phyloP scores from a whole-genome alignment of 1,140 invertebrate species.

The Sitobion miscanthi region DNA sequence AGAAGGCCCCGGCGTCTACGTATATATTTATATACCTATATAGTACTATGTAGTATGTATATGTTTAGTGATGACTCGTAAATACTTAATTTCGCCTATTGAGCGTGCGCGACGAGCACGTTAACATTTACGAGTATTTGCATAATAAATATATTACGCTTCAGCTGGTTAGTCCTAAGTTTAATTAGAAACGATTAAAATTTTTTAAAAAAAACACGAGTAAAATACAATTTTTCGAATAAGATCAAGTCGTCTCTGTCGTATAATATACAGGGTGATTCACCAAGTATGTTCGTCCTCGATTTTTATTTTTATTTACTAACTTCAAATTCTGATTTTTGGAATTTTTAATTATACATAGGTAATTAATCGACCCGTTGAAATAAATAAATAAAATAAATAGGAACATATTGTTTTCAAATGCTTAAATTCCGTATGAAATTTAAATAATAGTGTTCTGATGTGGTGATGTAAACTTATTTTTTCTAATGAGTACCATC shows the following conservation, averaged over 20 bases:
- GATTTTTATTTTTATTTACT: background rate
- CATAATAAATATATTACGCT: background rate
- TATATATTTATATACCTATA: too few relatives aligned
- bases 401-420: background rate
- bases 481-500: background rate
- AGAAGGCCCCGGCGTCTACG: too few relatives aligned
- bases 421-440: background rate
- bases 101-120: background rate
- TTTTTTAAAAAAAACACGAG: background rate
- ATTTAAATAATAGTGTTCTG: background rate
- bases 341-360: background rate
- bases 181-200: background rate
- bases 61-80: background rate
- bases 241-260: background rate
- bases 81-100: slow-evolving; percentile 41
- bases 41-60: background rate
- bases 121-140: slow-evolving; percentile 7
- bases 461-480: background rate
- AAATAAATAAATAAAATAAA: too few relatives aligned
- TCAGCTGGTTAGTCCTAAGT: background rate
- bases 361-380: too few relatives aligned
- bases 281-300: background rate
- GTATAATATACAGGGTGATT: background rate
- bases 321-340: background rate
- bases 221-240: background rate